Conservation (phyloP, 1,140 invertebrate genomes). For the Drosophila navojoa region DNA sequence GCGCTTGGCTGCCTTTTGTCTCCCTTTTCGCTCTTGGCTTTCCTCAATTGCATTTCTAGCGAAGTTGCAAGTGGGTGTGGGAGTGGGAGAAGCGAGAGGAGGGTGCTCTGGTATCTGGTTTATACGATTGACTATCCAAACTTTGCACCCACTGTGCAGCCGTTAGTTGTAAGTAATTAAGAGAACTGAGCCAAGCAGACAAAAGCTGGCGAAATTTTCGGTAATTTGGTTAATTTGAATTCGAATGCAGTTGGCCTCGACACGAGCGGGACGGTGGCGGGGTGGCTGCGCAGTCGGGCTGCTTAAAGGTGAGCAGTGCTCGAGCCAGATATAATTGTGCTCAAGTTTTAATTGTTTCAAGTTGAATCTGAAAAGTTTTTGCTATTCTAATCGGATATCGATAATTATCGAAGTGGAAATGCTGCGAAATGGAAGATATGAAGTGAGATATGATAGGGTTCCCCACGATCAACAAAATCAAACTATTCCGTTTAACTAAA, state of each 20-base stretch:
- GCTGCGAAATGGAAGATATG: not conserved
- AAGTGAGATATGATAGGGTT: not conserved
- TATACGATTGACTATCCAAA: constrained; percentile 47
- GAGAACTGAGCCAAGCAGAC: constrained; percentile 22
- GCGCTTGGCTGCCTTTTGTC: constrained; percentile 36
- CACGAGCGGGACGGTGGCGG: too few relatives aligned
- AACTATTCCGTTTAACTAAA: too few relatives aligned
- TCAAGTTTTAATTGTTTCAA: constrained; percentile 14
- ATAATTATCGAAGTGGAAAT: constrained; percentile 7
- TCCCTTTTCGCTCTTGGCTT: constrained; percentile 5
- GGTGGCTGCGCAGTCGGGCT: not conserved
- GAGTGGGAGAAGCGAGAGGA: not conserved
- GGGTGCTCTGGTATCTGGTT: not conserved
- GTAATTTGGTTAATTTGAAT: constrained; percentile 76
- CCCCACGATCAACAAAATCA: too few relatives aligned
- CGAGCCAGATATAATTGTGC: constrained; percentile 1
- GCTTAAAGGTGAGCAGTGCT: not conserved
- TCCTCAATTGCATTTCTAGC: not conserved
- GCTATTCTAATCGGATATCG: not conserved
- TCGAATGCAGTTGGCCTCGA: constrained; percentile 35
- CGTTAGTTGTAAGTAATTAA: constrained; percentile 73
- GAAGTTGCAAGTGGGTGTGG: not conserved
- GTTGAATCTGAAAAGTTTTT: constrained; percentile 4
- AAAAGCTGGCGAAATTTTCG: constrained; percentile 48
- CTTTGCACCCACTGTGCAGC: constrained; percentile 32